These are phyloP conservation scores for Sapayoa aenigma DNA, from an alignment of 2,113 vertebrate species.

Conservation along the genomic window DNA sequence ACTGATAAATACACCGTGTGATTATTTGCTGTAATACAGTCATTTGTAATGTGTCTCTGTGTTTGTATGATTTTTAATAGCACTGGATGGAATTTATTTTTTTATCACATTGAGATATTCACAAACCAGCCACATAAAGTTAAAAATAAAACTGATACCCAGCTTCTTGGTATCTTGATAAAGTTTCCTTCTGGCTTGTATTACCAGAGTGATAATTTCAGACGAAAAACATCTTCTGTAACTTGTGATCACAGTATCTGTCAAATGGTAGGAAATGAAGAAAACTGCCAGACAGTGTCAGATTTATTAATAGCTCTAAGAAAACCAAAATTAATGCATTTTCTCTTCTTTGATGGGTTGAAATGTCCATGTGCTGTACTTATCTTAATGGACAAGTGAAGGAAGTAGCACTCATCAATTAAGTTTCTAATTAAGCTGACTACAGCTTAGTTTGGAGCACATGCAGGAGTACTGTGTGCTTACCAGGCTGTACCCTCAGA, in stretches of 20 bases:
- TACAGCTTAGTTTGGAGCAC: constrained; percentile 18
- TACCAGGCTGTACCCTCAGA: constrained; percentile 26
- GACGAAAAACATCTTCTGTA: constrained; percentile 71
- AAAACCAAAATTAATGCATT: constrained; percentile 74
- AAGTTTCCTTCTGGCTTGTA: constrained; percentile 71
- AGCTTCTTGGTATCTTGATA: constrained; percentile 67
- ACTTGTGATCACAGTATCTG: constrained; percentile 74
- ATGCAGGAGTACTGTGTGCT: not conserved
- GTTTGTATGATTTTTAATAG: constrained; percentile 47
- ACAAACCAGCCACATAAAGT: constrained; percentile 18
- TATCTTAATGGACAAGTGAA: constrained; percentile 71
- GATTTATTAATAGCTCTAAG: constrained; percentile 75
- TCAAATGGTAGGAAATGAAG: constrained; percentile 75
- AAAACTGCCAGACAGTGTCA: constrained; percentile 78
- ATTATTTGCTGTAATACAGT: constrained; percentile 53
- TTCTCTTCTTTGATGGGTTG: constrained; percentile 72
- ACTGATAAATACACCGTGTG: constrained; percentile 9
- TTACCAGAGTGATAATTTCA: constrained; percentile 73
- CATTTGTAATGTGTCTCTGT: not conserved
- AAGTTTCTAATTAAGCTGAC: constrained; percentile 69
- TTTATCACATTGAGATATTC: constrained; percentile 23
- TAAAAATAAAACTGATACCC: constrained; percentile 54
- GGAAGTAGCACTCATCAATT: constrained; percentile 70
- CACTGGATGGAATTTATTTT: constrained; percentile 2
- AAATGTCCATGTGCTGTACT: constrained; percentile 65